A percentile compares a stretch with the other conserved stretches of the same genome.
phyloP scores from a whole-genome alignment of 2,797 vertebrate species.

The Anguilla megastoma region DNA sequence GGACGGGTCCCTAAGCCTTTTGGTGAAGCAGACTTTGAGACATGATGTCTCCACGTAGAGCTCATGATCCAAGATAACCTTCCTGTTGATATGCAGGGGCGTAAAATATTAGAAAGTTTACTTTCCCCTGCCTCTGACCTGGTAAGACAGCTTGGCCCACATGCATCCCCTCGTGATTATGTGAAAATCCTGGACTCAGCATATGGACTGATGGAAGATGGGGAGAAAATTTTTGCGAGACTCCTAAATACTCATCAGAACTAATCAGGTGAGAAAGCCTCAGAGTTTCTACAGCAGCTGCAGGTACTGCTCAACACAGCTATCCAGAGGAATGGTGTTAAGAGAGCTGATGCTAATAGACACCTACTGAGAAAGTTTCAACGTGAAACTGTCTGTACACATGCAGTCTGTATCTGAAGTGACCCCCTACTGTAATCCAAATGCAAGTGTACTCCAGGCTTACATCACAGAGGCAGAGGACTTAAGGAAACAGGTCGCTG shows the following conservation, averaged over 20 bases:
- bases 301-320: slow-evolving; percentile 30
- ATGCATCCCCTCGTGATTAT: slow-evolving; percentile 23
- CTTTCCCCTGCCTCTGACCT: not conserved
- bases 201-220: slow-evolving; percentile 40
- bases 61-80: too few species aligned
- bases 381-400: not conserved
- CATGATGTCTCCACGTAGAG: too few species aligned
- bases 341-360: not conserved
- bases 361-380: slow-evolving; percentile 24
- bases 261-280: slow-evolving; percentile 35
- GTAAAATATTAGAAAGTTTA: too few species aligned
- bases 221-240: slow-evolving; percentile 39
- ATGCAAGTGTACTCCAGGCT: slow-evolving; percentile 22
- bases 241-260: slow-evolving; percentile 35
- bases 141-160: slow-evolving; percentile 25
- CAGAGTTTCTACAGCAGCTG: slow-evolving; percentile 34
- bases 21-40: too few species aligned
- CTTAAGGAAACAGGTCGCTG: slow-evolving; percentile 40
- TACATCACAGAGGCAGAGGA: slow-evolving; percentile 36
- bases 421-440: not conserved
- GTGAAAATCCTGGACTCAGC: slow-evolving; percentile 45
- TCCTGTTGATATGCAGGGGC: too few species aligned
- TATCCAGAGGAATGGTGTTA: not conserved
- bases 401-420: not conserved
- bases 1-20: too few species aligned